phyloP scores from a whole-genome alignment of 2,797 vertebrate species.

The Nyctalus aviator region DNA sequence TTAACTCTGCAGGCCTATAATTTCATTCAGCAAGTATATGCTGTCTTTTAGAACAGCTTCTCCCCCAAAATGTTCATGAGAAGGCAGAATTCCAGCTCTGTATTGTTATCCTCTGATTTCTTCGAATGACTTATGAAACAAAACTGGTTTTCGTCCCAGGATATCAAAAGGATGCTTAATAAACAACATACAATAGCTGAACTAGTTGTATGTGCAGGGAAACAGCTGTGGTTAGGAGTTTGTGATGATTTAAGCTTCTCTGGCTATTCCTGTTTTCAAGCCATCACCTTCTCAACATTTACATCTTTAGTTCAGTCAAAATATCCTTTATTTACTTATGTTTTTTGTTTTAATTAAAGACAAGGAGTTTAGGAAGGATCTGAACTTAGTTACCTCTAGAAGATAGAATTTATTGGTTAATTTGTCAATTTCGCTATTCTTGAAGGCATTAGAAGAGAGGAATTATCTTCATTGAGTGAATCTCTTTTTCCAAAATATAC shows the following conservation, averaged over 20 bases:
- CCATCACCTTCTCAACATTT: neutral
- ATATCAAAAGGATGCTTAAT: neutral
- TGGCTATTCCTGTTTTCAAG: neutral
- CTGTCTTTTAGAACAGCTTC: neutral
- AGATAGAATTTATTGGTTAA: neutral
- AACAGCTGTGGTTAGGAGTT: neutral
- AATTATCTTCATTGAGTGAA: neutral
- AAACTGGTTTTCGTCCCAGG: neutral
- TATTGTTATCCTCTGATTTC: neutral
- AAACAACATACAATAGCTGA: neutral
- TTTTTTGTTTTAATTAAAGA: conserved; percentile 23
- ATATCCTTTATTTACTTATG: conserved; percentile 5
- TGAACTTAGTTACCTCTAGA: neutral
- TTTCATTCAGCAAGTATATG: neutral
- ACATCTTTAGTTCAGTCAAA: neutral
- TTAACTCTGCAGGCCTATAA: neutral
- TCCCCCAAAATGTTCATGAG: neutral
- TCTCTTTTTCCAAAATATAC: neutral
- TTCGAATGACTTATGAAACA: neutral
- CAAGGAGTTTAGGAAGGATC: neutral
- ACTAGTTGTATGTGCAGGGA: neutral
- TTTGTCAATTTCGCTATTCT: neutral
- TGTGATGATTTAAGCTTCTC: neutral
- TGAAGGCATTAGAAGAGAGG: neutral
- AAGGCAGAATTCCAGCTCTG: neutral